Evolutionary conservation across 1,140 invertebrate genomes (phyloP).

Genomic region (Nautilus pompilius): DNA sequence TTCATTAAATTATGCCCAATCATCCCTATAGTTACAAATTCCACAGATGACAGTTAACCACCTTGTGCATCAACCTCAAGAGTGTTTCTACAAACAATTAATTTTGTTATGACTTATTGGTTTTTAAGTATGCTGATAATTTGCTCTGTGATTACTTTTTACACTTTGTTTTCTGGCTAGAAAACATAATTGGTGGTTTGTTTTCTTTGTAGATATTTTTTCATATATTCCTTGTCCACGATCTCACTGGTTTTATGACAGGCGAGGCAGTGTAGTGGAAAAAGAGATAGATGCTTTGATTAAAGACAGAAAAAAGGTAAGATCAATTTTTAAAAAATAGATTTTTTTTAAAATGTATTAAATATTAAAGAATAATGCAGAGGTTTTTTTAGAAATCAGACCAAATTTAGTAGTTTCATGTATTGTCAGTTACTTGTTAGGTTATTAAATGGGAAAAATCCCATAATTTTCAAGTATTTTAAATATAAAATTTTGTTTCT

Average conservation of each 20-base stretch:
- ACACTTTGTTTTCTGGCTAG: background rate
- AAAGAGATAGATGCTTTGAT: slow-evolving; percentile 4
- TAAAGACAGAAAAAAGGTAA: slow-evolving; percentile 11
- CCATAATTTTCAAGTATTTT: background rate
- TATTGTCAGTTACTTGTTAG: background rate
- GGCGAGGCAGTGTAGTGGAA: background rate
- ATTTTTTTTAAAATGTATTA: background rate
- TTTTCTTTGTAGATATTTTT: slow-evolving; percentile 11
- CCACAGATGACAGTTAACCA: background rate
- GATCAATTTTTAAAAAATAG: background rate
- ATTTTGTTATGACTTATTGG: background rate
- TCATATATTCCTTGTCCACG: slow-evolving; percentile 9
- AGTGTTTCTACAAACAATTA: background rate
- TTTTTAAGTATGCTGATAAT: background rate
- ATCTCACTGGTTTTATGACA: slow-evolving; percentile 4
- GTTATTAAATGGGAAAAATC: background rate
- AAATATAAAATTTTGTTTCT: background rate
- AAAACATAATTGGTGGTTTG: background rate
- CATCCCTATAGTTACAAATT: background rate
- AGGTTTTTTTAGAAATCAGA: background rate
- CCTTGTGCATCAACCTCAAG: background rate
- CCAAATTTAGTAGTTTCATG: background rate
- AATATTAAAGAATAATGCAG: background rate
- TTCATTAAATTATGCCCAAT: too few relatives aligned
- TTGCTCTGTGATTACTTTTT: background rate